Evolutionary conservation across 2,888 invertebrate species (phyloP).

Genomic region (Drosophila niveifrons): DNA sequence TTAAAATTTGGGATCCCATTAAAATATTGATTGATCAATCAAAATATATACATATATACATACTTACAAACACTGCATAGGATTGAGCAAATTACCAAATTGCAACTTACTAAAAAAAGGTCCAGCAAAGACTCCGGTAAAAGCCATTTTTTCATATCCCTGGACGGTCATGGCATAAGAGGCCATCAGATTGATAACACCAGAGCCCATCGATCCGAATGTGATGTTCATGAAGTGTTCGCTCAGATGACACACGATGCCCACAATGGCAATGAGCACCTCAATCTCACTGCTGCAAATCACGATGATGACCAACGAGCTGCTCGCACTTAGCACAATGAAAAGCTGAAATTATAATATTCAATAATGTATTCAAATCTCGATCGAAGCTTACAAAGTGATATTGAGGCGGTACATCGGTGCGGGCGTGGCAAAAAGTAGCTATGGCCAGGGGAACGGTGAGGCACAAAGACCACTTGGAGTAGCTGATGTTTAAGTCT

Average conservation of each 20-base stretch:
- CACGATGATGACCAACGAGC: conserved; percentile 34
- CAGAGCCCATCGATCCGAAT: conserved; percentile 41
- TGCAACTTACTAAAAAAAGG: conserved; percentile 53
- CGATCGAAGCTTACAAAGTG: conserved; percentile 42
- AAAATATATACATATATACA: no score
- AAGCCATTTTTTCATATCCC: conserved; percentile 64
- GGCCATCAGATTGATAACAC: conserved; percentile 44
- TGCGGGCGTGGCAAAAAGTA: conserved; percentile 47
- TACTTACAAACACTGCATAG: no score
- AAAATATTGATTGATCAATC: no score
- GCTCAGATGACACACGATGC: conserved; percentile 30
- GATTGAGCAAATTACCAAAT: neutral
- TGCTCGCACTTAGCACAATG: neutral
- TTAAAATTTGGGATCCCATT: no score
- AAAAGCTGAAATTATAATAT: conserved; percentile 25
- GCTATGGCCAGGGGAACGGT: conserved; percentile 50
- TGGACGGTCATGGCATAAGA: conserved; percentile 36
- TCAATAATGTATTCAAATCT: no score
- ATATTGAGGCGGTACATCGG: conserved; percentile 56
- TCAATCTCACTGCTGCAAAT: conserved; percentile 52
- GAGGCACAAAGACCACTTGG: conserved; percentile 41
- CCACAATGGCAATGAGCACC: conserved; percentile 45
- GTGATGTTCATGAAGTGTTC: conserved; percentile 43
- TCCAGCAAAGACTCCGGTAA: conserved; percentile 48
- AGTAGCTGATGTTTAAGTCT: neutral